Evolutionary conservation across 2,113 vertebrate species (phyloP).

Genomic region (Nesogale talazaci): DNA sequence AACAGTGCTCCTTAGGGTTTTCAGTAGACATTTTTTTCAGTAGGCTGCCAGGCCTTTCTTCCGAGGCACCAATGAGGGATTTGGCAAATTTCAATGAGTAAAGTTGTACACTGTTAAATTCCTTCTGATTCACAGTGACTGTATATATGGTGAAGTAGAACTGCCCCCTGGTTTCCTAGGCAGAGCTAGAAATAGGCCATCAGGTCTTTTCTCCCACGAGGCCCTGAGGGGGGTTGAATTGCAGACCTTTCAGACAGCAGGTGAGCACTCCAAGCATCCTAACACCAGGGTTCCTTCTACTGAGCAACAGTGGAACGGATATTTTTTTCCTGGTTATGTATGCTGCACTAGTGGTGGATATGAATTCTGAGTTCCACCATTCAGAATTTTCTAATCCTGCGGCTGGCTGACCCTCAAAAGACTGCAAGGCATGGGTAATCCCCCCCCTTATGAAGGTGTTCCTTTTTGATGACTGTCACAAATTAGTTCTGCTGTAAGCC

Average conservation of each 20-base stretch:
- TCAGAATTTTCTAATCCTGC: conserved; percentile 44
- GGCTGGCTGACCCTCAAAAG: conserved; percentile 13
- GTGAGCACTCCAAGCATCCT: no score
- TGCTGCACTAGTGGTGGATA: neutral
- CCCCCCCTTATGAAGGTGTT: neutral
- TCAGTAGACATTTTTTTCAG: neutral
- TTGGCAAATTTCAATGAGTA: neutral
- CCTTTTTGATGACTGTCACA: neutral
- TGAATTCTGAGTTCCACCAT: conserved; percentile 37
- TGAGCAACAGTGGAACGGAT: neutral
- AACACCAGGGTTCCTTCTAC: no score
- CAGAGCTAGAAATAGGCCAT: neutral
- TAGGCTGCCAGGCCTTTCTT: neutral
- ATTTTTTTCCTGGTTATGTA: conserved; percentile 5
- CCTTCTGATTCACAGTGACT: neutral
- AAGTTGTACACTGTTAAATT: neutral
- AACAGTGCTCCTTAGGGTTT: neutral
- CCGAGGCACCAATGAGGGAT: neutral
- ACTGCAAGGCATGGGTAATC: neutral
- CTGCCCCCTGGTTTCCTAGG: neutral
- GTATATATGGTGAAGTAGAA: neutral
- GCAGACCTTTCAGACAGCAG: no score
- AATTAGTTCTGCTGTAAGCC: neutral
- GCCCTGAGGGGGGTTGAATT: neutral
- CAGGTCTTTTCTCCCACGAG: neutral